Conservation (phyloP, 1,140 invertebrate genomes). For the Sipha flava region DNA sequence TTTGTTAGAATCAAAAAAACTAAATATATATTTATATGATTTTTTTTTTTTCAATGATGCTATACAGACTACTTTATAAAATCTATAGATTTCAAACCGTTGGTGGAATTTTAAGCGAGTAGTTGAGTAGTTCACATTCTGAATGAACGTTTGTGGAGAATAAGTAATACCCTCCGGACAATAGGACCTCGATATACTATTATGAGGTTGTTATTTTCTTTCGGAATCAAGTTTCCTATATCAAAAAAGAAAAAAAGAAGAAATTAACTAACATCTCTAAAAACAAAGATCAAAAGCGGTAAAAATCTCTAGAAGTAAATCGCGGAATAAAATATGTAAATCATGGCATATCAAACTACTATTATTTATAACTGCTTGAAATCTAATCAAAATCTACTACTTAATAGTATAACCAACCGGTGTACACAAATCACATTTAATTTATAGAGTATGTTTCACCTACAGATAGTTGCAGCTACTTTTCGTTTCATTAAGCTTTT, state of each 20-base stretch:
- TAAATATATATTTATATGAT: not conserved
- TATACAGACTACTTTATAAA: not conserved
- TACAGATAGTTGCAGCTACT: too few species aligned
- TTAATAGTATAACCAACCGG: too few species aligned
- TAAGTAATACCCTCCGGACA: conserved; percentile 22
- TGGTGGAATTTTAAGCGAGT: not conserved
- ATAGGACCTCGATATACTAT: not conserved
- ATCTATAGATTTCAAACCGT: not conserved
- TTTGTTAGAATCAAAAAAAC: too few species aligned
- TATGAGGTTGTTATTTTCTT: not conserved
- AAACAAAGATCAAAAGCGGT: not conserved
- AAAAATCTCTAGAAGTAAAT: too few species aligned
- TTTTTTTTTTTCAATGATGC: not conserved
- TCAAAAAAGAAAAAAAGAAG: not conserved
- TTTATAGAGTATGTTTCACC: too few species aligned
- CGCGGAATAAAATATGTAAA: too few species aligned
- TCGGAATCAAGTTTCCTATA: not conserved
- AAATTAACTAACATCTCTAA: not conserved
- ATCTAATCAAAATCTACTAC: too few species aligned
- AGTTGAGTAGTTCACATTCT: not conserved
- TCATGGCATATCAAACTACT: too few species aligned
- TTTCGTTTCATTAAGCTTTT: too few species aligned
- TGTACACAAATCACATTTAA: too few species aligned
- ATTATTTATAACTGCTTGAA: too few species aligned
- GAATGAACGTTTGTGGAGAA: conserved; percentile 10